Conservation (phyloP, 2,888 invertebrate species). For the Torymus tubicola region DNA sequence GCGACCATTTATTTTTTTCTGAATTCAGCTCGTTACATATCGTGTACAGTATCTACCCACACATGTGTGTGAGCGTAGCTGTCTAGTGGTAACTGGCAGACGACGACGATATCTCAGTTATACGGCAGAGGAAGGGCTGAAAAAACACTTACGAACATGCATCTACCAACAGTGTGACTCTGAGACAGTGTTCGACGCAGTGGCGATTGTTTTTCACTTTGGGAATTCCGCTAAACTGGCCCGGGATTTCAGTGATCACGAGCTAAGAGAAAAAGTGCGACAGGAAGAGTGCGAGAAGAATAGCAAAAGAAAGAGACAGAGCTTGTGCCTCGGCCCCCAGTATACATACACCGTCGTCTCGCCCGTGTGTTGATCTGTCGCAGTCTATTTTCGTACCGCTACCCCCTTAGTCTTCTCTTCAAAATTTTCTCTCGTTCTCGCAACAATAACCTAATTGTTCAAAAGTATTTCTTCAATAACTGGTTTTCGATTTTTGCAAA, state of each 20-base stretch:
- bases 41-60: too few species aligned
- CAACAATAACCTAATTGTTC: constrained; percentile 46
- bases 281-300: neutral
- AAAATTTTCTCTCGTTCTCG: neutral
- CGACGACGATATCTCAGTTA: too few species aligned
- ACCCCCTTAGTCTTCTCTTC: constrained; percentile 3
- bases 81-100: too few species aligned
- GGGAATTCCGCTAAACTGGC: neutral
- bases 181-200: too few species aligned
- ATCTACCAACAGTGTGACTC: too few species aligned
- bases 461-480: neutral
- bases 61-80: too few species aligned
- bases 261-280: neutral
- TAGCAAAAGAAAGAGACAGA: neutral
- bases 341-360: neutral
- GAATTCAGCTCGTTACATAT: too few species aligned
- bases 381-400: constrained; percentile 50
- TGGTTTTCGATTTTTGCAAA: too few species aligned
- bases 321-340: neutral
- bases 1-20: too few species aligned
- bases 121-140: too few species aligned
- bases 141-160: too few species aligned
- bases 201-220: neutral
- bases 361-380: constrained; percentile 45
- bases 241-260: neutral